A percentile compares a stretch with the other conserved stretches of the same genome.
Evolutionary conservation across 2,888 invertebrate genomes (phyloP).

Genomic region (Orchesellides sinensis): DNA sequence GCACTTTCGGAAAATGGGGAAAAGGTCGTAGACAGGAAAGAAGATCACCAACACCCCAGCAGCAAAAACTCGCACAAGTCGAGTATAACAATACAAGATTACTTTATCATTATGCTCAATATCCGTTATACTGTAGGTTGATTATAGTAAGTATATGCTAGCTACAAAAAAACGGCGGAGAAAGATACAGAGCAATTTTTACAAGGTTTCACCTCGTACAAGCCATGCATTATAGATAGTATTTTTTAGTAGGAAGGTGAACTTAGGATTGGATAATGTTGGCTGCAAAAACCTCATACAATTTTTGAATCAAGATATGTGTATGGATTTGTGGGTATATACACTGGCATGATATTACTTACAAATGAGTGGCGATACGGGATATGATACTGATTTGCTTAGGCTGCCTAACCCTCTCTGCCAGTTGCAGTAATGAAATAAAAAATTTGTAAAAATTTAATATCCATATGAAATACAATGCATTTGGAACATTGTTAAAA

Average conservation of each 20-base stretch:
- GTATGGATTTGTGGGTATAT: no score
- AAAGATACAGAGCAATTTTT: constrained; percentile 52
- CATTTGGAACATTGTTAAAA: neutral
- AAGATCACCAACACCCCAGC: constrained; percentile 28
- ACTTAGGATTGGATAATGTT: no score
- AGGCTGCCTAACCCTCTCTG: no score
- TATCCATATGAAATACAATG: no score
- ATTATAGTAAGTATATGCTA: no score
- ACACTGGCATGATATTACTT: no score
- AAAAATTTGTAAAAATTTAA: no score
- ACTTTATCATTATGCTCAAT: constrained; percentile 48
- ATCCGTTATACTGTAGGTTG: constrained; percentile 32
- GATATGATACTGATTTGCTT: no score
- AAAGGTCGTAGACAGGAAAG: constrained; percentile 35
- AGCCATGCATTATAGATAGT: constrained; percentile 58
- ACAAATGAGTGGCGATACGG: constrained; percentile 53
- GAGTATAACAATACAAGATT: constrained; percentile 22
- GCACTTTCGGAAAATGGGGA: constrained; percentile 53
- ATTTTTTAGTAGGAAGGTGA: no score
- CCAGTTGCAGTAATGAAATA: no score
- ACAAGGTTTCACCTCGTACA: constrained; percentile 61
- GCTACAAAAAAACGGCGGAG: neutral
- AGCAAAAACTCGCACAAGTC: constrained; percentile 7
- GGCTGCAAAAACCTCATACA: no score
- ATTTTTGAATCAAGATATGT: no score